phyloP scores from a whole-genome alignment of 2,888 invertebrate genomes.

The Ypsolopha scabrella region DNA sequence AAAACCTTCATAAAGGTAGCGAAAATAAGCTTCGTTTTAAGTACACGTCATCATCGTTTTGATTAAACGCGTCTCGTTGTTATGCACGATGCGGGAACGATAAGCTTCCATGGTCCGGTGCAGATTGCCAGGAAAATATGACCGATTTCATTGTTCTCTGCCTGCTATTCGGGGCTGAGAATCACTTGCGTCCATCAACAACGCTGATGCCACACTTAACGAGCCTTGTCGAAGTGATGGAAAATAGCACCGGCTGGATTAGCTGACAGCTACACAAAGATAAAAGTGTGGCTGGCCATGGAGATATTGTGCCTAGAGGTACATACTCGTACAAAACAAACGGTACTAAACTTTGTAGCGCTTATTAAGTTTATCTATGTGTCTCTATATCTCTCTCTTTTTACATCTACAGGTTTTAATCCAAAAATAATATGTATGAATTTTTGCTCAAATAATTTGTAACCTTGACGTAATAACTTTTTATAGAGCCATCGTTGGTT shows the following conservation, averaged over 20 bases:
- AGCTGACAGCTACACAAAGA: conserved; percentile 57
- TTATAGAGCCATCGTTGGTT: too few species aligned
- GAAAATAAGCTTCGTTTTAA: conserved; percentile 54
- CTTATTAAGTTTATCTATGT: too few species aligned
- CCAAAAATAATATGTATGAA: too few species aligned
- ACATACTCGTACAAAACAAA: too few species aligned
- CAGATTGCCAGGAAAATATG: conserved; percentile 63
- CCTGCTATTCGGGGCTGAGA: conserved; percentile 55
- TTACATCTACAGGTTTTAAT: too few species aligned
- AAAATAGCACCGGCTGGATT: conserved; percentile 59
- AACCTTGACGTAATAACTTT: too few species aligned
- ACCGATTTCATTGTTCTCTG: conserved; percentile 67
- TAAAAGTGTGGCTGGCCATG: conserved; percentile 29
- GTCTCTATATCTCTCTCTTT: too few species aligned
- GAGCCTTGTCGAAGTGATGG: conserved; percentile 66
- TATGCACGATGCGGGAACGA: conserved; percentile 55
- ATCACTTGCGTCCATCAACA: conserved; percentile 67
- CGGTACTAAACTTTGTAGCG: too few species aligned
- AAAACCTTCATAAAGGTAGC: conserved; percentile 44
- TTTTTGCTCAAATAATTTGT: too few species aligned
- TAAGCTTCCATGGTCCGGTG: conserved; percentile 61
- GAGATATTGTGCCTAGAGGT: too few species aligned
- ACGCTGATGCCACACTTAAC: conserved; percentile 63
- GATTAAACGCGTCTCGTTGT: conserved; percentile 51
- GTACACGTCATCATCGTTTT: conserved; percentile 49